Conservation (phyloP, 2,888 invertebrate genomes). For the Griposia aprilina region DNA sequence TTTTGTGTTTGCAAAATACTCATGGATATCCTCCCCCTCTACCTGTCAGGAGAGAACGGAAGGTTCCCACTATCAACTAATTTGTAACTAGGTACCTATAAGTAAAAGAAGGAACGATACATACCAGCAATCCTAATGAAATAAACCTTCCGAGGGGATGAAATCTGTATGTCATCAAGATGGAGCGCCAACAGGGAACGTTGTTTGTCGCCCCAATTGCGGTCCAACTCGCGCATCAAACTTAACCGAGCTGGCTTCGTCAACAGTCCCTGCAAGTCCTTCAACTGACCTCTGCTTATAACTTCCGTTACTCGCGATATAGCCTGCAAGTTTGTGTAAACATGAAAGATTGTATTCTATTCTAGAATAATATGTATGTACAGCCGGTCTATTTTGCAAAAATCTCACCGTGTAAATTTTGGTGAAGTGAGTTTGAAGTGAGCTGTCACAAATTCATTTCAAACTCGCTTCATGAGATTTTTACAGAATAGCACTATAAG, state of each 20-base stretch:
- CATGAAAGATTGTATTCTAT: neutral
- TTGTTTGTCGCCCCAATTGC: slow-evolving; percentile 84
- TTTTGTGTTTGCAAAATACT: neutral
- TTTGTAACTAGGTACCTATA: neutral
- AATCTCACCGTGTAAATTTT: neutral
- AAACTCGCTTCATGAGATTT: neutral
- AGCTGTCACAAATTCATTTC: too few relatives aligned
- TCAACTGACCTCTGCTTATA: slow-evolving; percentile 82
- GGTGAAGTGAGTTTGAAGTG: neutral
- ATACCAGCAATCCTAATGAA: slow-evolving; percentile 87
- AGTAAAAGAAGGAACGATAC: slow-evolving; percentile 30
- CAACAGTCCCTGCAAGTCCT: slow-evolving; percentile 84
- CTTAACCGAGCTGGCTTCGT: slow-evolving; percentile 85
- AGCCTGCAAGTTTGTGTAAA: slow-evolving; percentile 75
- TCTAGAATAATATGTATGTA: neutral
- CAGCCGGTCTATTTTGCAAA: neutral
- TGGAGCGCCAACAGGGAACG: slow-evolving; percentile 80
- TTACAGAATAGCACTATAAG: neutral
- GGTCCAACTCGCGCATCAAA: slow-evolving; percentile 84
- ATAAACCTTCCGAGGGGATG: slow-evolving; percentile 86
- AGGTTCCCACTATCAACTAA: neutral
- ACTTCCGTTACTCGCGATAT: slow-evolving; percentile 86
- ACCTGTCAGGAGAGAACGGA: neutral
- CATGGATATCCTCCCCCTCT: too few relatives aligned
- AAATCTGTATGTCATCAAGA: slow-evolving; percentile 85